A percentile compares a stretch with the other conserved stretches of the same genome.
Conservation (phyloP, 1,140 invertebrate species). For the Caenorhabditis inopinata region DNA sequence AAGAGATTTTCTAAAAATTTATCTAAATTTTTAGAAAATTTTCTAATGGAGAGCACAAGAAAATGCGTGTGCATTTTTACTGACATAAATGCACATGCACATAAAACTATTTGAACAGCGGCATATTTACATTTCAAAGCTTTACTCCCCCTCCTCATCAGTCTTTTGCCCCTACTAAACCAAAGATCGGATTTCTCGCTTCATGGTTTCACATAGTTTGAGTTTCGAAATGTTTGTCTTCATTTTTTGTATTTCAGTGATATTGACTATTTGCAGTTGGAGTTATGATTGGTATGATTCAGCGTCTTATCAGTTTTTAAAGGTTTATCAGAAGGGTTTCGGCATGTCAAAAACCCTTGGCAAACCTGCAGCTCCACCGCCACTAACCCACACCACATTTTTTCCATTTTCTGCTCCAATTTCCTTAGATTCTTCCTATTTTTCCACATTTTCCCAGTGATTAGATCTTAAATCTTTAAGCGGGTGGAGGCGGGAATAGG, state of each 20-base stretch:
- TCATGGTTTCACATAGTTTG: background rate
- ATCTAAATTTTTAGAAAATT: too few relatives aligned
- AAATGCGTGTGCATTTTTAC: background rate
- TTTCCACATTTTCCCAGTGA: background rate
- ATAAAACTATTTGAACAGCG: conserved; percentile 27
- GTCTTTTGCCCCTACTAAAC: background rate
- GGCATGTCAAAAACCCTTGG: background rate
- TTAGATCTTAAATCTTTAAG: background rate
- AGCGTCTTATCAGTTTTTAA: conserved; percentile 3
- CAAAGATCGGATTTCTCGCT: conserved; percentile 7
- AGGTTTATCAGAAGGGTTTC: background rate
- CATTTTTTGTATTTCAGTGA: background rate
- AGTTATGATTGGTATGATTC: background rate
- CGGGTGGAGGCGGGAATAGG: too few relatives aligned
- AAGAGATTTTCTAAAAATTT: too few relatives aligned
- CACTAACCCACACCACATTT: background rate
- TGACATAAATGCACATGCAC: conserved; percentile 6
- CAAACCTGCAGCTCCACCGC: background rate
- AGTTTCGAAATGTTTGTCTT: conserved; percentile 20
- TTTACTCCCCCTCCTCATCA: background rate
- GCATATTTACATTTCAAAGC: conserved; percentile 27
- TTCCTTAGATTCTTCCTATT: background rate
- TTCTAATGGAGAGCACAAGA: background rate
- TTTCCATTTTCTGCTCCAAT: background rate
- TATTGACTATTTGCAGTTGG: background rate